Percentiles rank a stretch among this genome's conserved stretches.
Conservation (phyloP, 2,113 vertebrate species). For the Mohoua ochrocephala region DNA sequence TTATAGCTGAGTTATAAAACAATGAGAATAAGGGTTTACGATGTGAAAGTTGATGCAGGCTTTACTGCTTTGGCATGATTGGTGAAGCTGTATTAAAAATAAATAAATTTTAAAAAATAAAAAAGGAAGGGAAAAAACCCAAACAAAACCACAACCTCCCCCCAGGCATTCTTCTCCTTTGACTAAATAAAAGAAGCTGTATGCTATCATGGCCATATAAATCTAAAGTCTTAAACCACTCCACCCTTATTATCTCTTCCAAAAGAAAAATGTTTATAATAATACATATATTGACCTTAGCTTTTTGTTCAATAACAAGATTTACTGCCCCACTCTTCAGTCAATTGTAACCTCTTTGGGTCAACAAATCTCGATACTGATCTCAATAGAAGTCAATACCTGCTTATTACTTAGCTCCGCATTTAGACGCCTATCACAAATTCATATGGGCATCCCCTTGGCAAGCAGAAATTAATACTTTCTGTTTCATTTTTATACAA, state of each 20-base stretch:
- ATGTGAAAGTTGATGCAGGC: not conserved
- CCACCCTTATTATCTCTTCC: constrained; percentile 60
- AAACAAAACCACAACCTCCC: not conserved
- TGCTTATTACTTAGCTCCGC: constrained; percentile 73
- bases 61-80: not conserved
- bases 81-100: not conserved
- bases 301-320: constrained; percentile 77
- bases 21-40: constrained; percentile 17
- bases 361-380: constrained; percentile 75
- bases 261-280: constrained; percentile 79
- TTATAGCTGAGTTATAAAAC: constrained; percentile 20
- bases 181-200: not conserved
- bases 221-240: constrained; percentile 56
- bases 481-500: constrained; percentile 16
- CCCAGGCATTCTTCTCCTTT: not conserved
- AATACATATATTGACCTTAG: constrained; percentile 74
- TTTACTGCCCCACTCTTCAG: constrained; percentile 72
- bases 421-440: constrained; percentile 66
- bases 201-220: not conserved
- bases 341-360: constrained; percentile 79
- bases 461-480: constrained; percentile 40
- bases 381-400: constrained; percentile 72
- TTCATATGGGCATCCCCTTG: constrained; percentile 47
- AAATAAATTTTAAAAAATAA: not conserved
- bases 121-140: too few relatives aligned